These are phyloP conservation scores for Grantiella picta DNA, from an alignment of 2,113 vertebrate genomes.

Conservation along the genomic window DNA sequence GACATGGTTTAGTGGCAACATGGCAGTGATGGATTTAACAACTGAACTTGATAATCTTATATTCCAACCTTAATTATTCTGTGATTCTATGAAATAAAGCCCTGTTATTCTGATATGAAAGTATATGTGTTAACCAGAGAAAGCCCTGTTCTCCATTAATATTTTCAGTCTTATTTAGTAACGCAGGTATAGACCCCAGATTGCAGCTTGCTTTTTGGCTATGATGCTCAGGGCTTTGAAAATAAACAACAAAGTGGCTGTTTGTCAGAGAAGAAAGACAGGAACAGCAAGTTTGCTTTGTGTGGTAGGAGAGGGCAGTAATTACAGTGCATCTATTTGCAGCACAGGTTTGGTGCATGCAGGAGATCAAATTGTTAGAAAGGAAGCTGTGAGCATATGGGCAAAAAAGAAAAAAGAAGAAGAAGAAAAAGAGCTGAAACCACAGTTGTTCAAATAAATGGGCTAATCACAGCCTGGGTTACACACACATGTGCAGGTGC, in stretches of 20 bases:
- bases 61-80: background rate
- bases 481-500: conserved; percentile 21
- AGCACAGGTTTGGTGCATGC: background rate
- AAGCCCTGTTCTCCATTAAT: background rate
- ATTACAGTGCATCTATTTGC: background rate
- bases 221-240: background rate
- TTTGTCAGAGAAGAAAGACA: background rate
- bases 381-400: background rate
- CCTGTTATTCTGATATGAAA: background rate
- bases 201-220: background rate
- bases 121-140: background rate
- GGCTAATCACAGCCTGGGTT: background rate
- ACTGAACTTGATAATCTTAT: accelerated
- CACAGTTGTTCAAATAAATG: conserved; percentile 43
- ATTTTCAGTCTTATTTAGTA: background rate
- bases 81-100: background rate
- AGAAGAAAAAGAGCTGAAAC: background rate
- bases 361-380: background rate
- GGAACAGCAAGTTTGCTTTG: background rate
- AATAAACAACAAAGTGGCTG: background rate
- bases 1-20: background rate
- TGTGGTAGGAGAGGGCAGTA: background rate
- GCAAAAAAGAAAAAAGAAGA: accelerated
- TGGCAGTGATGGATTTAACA: background rate
- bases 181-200: background rate